Percentiles rank a stretch among this genome's conserved stretches.
These are phyloP conservation scores for Alviniconcha marisindica DNA, from an alignment of 1,140 invertebrate genomes.

Conservation along the genomic window DNA sequence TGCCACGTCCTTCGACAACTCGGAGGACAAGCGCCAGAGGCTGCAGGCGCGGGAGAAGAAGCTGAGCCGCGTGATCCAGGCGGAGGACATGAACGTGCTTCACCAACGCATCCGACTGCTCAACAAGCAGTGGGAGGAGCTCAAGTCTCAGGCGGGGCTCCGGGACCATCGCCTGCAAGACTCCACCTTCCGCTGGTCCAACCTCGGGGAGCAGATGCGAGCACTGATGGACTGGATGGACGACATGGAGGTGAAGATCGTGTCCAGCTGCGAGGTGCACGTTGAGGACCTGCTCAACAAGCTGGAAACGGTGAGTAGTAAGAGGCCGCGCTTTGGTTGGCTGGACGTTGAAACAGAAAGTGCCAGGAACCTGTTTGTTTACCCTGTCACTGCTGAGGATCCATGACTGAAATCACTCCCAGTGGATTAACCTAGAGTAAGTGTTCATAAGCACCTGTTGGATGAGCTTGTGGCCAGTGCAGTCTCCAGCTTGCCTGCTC, in stretches of 20 bases:
- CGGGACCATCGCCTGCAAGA: conserved; percentile 64
- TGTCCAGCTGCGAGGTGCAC: conserved; percentile 62
- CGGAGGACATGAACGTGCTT: conserved; percentile 89
- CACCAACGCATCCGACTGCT: conserved; percentile 84
- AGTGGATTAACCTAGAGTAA: too few relatives aligned
- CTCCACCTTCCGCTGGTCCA: conserved; percentile 65
- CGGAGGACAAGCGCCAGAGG: conserved; percentile 71
- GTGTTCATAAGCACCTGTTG: too few relatives aligned
- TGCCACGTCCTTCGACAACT: conserved; percentile 59
- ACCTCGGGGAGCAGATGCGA: conserved; percentile 55
- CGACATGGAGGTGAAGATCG: conserved; percentile 66
- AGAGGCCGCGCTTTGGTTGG: too few relatives aligned
- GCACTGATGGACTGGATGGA: conserved; percentile 68
- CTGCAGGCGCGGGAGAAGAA: conserved; percentile 87
- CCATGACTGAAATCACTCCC: too few relatives aligned
- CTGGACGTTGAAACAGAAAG: too few relatives aligned
- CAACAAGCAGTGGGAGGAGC: conserved; percentile 79
- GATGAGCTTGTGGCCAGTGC: too few relatives aligned
- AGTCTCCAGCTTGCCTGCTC: too few relatives aligned
- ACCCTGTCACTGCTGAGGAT: too few relatives aligned
- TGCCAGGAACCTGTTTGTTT: too few relatives aligned
- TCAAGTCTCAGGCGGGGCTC: conserved; percentile 60
- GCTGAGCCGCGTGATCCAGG: conserved; percentile 89
- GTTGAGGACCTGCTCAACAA: conserved; percentile 71
- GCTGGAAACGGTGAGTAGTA: conserved; percentile 70